Evolutionary conservation across 2,888 invertebrate species (phyloP), one percentile per base, ranked within the genome.

Genomic region (Onchidella celtica): DNA sequence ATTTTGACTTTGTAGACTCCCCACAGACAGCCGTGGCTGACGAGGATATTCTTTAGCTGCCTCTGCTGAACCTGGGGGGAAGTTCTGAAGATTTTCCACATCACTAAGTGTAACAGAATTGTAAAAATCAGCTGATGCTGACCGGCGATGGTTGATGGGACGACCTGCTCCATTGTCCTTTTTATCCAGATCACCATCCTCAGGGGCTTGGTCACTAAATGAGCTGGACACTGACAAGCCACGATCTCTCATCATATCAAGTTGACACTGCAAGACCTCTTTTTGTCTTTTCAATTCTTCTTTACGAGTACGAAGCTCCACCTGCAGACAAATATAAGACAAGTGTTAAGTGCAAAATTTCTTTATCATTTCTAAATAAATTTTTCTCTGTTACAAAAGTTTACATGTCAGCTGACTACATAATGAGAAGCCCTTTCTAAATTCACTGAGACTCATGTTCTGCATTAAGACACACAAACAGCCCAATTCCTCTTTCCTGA

Each of bases 241-340:
- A 76, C 88, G 88, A 81, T 88, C 85, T 55, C 86, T 88, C 86
- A 90, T 88, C 86, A 90, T 86, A 85, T 91, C 92, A 78, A 90
- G 91, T 92, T 97, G 96, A 85, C 95, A 95, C 79, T 96, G 96
- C 63, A 98, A 94, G 72, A 96, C 95, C 92, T 98, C 98, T 92
- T 98, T 95, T 93, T 97, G 96, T 32, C 97, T 95, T 91, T 97
- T 98, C 17, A 98, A 94, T 88, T 97, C 96, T 89, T 98, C 98
- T n/a, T 98, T 95, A 92, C 98, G 98, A 87, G 97, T 96, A 32
- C 95, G 96, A 21, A 98, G 96, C 91, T 98, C 98, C 85, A 83
- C 80, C 89, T 90, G 81, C 59, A 80, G 61, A 61, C 27, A 9
- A 57, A 27, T n/a, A 32, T 40, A 17, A 61, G 11, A 3, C 14